Evolutionary conservation across 2,113 vertebrate genomes (phyloP).

Genomic region (Etia nguti): DNA sequence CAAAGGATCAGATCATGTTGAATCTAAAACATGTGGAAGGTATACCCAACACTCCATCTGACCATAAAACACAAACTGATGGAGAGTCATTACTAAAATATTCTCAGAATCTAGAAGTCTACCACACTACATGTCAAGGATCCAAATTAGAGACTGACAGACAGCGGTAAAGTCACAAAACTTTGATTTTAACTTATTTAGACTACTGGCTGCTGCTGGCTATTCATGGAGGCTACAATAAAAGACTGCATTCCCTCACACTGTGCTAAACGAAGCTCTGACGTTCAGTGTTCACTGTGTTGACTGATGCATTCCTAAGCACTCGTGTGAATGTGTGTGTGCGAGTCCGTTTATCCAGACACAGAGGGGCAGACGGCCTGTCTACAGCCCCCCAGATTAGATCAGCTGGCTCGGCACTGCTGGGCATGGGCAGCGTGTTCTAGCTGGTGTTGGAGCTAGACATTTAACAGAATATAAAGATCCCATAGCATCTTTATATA

Average conservation of each 20-base stretch:
- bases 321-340: slow-evolving; percentile 16
- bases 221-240: slow-evolving; percentile 30
- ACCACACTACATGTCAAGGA: neutral
- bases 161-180: neutral
- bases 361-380: slow-evolving; percentile 49
- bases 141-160: neutral
- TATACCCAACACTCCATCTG: neutral
- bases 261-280: slow-evolving; percentile 42
- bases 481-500: neutral
- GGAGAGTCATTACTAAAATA: neutral
- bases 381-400: slow-evolving; percentile 58
- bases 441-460: neutral
- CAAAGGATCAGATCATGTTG: neutral
- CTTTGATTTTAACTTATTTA: neutral
- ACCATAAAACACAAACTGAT: slow-evolving; percentile 4
- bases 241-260: slow-evolving; percentile 30
- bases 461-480: neutral
- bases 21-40: slow-evolving; percentile 26
- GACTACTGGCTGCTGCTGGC: neutral
- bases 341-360: slow-evolving; percentile 51
- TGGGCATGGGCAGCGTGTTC: neutral
- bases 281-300: slow-evolving; percentile 11
- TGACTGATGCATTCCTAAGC: slow-evolving; percentile 63
- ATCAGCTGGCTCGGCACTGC: slow-evolving; percentile 28
- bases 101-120: neutral